Percentiles rank a stretch among this genome's conserved stretches.
Conservation (phyloP, 2,888 invertebrate species). For the Sphaeridia pumilis region DNA sequence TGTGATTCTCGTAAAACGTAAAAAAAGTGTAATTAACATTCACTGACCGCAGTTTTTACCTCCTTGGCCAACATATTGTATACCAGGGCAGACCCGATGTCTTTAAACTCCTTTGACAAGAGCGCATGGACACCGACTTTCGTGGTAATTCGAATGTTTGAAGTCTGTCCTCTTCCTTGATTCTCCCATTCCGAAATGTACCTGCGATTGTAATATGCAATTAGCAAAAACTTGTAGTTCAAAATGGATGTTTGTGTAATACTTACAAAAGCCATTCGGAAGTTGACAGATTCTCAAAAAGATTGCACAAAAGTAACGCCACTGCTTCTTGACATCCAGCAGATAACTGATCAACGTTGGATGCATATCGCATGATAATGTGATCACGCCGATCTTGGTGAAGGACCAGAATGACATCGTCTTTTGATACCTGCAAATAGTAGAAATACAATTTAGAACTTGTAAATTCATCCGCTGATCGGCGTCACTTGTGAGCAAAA, state of each 20-base stretch:
- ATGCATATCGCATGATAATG: slow-evolving; percentile 75
- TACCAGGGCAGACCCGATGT: slow-evolving; percentile 71
- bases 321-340: slow-evolving; percentile 65
- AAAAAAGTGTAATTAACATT: slow-evolving; percentile 40
- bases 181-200: slow-evolving; percentile 87
- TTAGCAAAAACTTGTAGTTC: neutral
- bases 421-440: slow-evolving; percentile 47
- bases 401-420: slow-evolving; percentile 75
- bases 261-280: slow-evolving; percentile 70
- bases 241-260: neutral
- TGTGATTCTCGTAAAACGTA: slow-evolving; percentile 14
- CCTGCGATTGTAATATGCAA: slow-evolving; percentile 11
- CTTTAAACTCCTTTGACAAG: slow-evolving; percentile 62
- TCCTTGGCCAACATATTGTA: slow-evolving; percentile 53
- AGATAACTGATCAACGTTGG: slow-evolving; percentile 61
- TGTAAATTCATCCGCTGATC: neutral
- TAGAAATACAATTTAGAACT: neutral
- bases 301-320: slow-evolving; percentile 72
- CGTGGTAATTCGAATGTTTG: slow-evolving; percentile 80
- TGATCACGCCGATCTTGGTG: slow-evolving; percentile 84
- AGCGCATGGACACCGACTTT: slow-evolving; percentile 79
- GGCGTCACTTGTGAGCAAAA: slow-evolving; percentile 7
- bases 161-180: slow-evolving; percentile 56
- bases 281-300: slow-evolving; percentile 76
- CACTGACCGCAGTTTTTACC: slow-evolving; percentile 92